phyloP scores from a whole-genome alignment of 2,113 vertebrate species.

The Lasiurus cinereus region DNA sequence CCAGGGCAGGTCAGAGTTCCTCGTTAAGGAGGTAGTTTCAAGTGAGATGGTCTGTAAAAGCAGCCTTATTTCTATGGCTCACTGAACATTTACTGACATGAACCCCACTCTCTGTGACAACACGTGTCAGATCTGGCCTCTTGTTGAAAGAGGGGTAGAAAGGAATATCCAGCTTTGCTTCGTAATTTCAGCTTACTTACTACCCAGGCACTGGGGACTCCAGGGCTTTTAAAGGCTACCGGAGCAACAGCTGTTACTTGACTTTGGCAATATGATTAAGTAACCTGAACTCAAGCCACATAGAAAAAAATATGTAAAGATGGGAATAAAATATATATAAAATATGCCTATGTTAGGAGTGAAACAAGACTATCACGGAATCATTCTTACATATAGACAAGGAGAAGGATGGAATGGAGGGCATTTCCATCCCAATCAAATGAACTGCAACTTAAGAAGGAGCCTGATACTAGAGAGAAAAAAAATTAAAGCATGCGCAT shows the following conservation, averaged over 20 bases:
- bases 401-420: not conserved
- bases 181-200: not conserved
- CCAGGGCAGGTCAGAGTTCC: not conserved
- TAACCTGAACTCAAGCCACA: slow-evolving; percentile 62
- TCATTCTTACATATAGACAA: not conserved
- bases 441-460: not conserved
- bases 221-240: not conserved
- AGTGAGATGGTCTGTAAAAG: slow-evolving; percentile 42
- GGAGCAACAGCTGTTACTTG: not conserved
- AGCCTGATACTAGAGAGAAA: not conserved
- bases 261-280: slow-evolving; percentile 24
- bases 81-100: slow-evolving; percentile 6
- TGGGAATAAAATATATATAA: not conserved
- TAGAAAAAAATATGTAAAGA: not conserved
- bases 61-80: slow-evolving; percentile 50
- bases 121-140: not conserved
- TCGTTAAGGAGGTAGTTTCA: not conserved
- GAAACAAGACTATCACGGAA: not conserved
- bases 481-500: not conserved
- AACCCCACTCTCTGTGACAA: not conserved
- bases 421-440: not conserved
- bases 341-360: not conserved
- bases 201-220: not conserved
- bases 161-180: not conserved
- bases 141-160: not conserved